Evolutionary conservation across 2,888 invertebrate species (phyloP).

Genomic region (Apotomis turbidana): DNA sequence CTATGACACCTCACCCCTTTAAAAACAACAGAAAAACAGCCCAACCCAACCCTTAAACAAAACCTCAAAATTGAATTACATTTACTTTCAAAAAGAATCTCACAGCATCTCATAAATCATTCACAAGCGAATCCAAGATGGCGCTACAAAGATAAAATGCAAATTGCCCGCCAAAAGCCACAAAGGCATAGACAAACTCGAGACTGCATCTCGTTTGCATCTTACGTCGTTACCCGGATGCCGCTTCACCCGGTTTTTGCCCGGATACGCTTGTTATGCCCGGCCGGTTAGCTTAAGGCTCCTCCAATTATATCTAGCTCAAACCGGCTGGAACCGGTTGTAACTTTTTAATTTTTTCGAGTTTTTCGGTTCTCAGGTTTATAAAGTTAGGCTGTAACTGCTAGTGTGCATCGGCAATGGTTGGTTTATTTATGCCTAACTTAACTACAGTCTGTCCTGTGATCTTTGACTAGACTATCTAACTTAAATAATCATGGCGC

Average conservation of each 20-base stretch:
- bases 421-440: too few relatives aligned
- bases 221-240: conserved; percentile 56
- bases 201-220: conserved; percentile 49
- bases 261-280: conserved; percentile 73
- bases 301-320: conserved; percentile 79
- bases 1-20: conserved; percentile 18
- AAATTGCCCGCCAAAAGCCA: conserved; percentile 45
- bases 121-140: conserved; percentile 37
- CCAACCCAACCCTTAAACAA: conserved; percentile 8
- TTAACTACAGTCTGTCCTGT: too few relatives aligned
- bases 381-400: background rate
- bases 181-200: conserved; percentile 55
- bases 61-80: conserved; percentile 22
- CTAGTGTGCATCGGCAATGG: too few relatives aligned
- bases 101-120: conserved; percentile 36
- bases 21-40: conserved; percentile 3
- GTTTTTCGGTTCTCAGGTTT: conserved; percentile 4
- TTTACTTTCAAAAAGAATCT: conserved; percentile 19
- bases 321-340: conserved; percentile 68
- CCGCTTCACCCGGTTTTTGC: conserved; percentile 54
- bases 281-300: conserved; percentile 78
- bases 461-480: too few relatives aligned
- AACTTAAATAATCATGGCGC: too few relatives aligned
- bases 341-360: conserved; percentile 61
- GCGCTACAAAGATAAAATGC: conserved; percentile 39